Conservation (phyloP, 2,888 invertebrate species). For the Amblyjoppa fuscipennis region DNA sequence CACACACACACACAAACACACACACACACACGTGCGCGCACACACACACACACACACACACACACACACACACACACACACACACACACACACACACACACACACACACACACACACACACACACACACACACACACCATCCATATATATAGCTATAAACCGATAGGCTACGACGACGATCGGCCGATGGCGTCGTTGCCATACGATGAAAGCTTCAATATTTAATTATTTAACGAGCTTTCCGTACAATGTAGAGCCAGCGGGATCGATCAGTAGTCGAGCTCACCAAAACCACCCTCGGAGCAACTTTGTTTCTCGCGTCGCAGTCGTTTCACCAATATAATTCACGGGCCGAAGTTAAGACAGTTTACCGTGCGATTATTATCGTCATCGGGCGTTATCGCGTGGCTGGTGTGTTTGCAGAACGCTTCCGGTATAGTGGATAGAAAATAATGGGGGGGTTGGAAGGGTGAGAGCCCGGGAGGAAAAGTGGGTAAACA, state of each 20-base stretch:
- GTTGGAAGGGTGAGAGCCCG: neutral
- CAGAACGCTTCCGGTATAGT: constrained; percentile 26
- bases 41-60: neutral
- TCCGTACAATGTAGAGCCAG: constrained; percentile 13
- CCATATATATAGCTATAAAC: constrained; percentile 1
- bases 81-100: neutral
- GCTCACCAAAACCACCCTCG: neutral
- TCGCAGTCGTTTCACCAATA: constrained; percentile 22
- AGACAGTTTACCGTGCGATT: constrained; percentile 52
- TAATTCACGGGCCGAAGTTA: constrained; percentile 50
- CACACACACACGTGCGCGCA: too few relatives aligned
- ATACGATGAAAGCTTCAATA: constrained; percentile 36
- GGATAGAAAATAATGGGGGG: constrained; percentile 19
- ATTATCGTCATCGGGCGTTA: constrained; percentile 58
- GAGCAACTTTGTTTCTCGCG: constrained; percentile 31
- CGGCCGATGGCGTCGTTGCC: constrained; percentile 17
- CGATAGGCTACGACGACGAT: constrained; percentile 13
- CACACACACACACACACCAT: neutral
- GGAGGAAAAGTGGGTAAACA: constrained; percentile 59
- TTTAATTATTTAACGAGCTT: constrained; percentile 50
- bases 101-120: neutral
- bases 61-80: neutral
- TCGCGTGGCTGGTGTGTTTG: constrained; percentile 51
- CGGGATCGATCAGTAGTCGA: neutral
- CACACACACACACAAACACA: constrained; percentile 1